A percentile compares a stretch with the other conserved stretches of the same genome.
These are phyloP conservation scores for Synanthedon tipuliformis DNA, from an alignment of 2,888 invertebrate genomes.

Conservation along the genomic window DNA sequence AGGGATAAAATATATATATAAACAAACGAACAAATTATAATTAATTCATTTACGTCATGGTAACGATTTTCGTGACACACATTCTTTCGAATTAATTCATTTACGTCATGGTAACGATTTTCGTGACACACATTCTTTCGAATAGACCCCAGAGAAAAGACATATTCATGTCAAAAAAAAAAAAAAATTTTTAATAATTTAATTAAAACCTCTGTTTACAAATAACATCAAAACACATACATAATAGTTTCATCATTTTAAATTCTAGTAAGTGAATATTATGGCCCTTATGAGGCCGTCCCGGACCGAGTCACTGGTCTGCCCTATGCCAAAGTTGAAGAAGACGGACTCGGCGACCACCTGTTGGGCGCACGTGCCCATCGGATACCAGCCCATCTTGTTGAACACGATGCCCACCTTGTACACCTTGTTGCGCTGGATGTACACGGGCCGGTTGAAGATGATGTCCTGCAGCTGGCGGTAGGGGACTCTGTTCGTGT, in stretches of 20 bases:
- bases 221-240: background rate
- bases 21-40: too few relatives aligned
- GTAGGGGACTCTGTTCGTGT: conserved; percentile 80
- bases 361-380: conserved; percentile 77
- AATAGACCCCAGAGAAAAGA: too few relatives aligned
- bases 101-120: too few relatives aligned
- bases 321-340: conserved; percentile 82
- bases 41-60: too few relatives aligned
- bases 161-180: too few relatives aligned
- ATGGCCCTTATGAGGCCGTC: conserved; percentile 84
- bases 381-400: conserved; percentile 85
- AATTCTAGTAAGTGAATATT: conserved; percentile 72
- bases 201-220: background rate
- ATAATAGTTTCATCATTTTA: background rate
- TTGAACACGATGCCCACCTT: conserved; percentile 86
- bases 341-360: conserved; percentile 77
- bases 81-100: too few relatives aligned
- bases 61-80: too few relatives aligned
- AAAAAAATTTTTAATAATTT: too few relatives aligned
- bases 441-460: conserved; percentile 83
- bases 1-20: too few relatives aligned
- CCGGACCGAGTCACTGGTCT: conserved; percentile 76
- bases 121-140: too few relatives aligned
- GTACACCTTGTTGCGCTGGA: conserved; percentile 81
- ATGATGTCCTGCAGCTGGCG: conserved; percentile 81